Conservation (phyloP, 2,113 vertebrate genomes). For the Barbus barbus region DNA sequence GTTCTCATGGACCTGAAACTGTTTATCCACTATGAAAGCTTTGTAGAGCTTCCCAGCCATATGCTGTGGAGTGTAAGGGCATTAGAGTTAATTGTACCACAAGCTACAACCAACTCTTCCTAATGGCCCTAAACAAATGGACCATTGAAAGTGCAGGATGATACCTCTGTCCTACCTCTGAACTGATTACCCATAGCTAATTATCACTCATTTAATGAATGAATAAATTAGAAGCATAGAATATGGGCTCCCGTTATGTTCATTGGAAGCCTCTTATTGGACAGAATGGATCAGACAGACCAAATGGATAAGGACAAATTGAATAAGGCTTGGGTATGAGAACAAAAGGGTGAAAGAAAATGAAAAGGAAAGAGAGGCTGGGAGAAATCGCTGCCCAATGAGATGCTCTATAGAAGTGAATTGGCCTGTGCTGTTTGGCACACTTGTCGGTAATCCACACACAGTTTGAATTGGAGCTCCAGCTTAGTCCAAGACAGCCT, state of each 20-base stretch:
- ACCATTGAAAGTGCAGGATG: slow-evolving; percentile 65
- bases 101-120: slow-evolving; percentile 51
- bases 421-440: slow-evolving; percentile 50
- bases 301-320: slow-evolving; percentile 41
- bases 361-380: slow-evolving; percentile 1
- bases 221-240: slow-evolving; percentile 66
- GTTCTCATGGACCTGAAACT: not conserved
- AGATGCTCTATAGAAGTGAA: slow-evolving; percentile 26
- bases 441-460: slow-evolving; percentile 48
- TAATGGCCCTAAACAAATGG: slow-evolving; percentile 70
- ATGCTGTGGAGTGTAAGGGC: slow-evolving; percentile 40
- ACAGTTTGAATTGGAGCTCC: slow-evolving; percentile 42
- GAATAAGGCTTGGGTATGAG: slow-evolving; percentile 17
- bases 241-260: slow-evolving; percentile 60
- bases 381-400: slow-evolving; percentile 38
- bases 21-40: not conserved
- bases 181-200: slow-evolving; percentile 70
- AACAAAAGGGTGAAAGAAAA: not conserved
- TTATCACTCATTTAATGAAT: slow-evolving; percentile 68
- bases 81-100: slow-evolving; percentile 55
- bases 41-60: slow-evolving; percentile 24
- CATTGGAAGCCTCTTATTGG: slow-evolving; percentile 47
- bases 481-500: slow-evolving; percentile 51
- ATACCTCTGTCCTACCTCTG: slow-evolving; percentile 68
- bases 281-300: slow-evolving; percentile 49